A percentile compares a stretch with the other conserved stretches of the same genome.
phyloP scores from a whole-genome alignment of 2,113 vertebrate genomes.

The Anhinga rufa region DNA sequence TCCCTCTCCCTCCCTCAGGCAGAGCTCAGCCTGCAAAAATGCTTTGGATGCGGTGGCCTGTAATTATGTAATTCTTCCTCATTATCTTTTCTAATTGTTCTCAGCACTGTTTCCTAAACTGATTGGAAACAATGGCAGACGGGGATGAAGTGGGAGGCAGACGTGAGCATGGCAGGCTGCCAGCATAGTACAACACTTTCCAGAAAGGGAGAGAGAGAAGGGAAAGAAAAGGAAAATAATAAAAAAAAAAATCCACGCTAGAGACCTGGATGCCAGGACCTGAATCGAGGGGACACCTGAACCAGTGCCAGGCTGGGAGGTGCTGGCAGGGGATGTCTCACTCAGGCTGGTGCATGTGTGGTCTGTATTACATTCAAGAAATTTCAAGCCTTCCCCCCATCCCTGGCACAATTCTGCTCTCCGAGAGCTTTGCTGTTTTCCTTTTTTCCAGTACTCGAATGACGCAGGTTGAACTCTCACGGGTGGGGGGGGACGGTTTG shows the following conservation, averaged over 20 bases:
- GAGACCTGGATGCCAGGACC: background rate
- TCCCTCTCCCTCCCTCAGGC: background rate
- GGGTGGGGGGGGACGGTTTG: background rate
- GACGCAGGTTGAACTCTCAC: slow-evolving; percentile 17
- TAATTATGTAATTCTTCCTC: slow-evolving; percentile 83
- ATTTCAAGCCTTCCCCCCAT: background rate
- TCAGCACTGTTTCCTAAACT: slow-evolving; percentile 75
- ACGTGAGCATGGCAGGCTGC: slow-evolving; percentile 51
- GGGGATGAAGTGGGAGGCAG: slow-evolving; percentile 69
- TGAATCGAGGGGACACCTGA: background rate
- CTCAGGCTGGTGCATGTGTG: background rate
- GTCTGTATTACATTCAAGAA: background rate
- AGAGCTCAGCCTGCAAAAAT: slow-evolving; percentile 23
- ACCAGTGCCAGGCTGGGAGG: background rate
- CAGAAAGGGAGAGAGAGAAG: background rate
- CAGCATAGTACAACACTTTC: background rate
- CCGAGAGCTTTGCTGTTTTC: slow-evolving; percentile 39
- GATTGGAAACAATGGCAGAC: slow-evolving; percentile 78
- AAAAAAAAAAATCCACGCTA: background rate
- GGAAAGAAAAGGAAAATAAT: background rate
- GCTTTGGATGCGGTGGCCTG: slow-evolving; percentile 66
- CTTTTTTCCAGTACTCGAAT: background rate
- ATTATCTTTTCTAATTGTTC: slow-evolving; percentile 84
- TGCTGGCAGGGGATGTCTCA: background rate
- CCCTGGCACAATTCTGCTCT: background rate